Evolutionary conservation across 2,888 invertebrate species (phyloP), one percentile per base, ranked within the genome.

Genomic region (Plagodis dolabraria): DNA sequence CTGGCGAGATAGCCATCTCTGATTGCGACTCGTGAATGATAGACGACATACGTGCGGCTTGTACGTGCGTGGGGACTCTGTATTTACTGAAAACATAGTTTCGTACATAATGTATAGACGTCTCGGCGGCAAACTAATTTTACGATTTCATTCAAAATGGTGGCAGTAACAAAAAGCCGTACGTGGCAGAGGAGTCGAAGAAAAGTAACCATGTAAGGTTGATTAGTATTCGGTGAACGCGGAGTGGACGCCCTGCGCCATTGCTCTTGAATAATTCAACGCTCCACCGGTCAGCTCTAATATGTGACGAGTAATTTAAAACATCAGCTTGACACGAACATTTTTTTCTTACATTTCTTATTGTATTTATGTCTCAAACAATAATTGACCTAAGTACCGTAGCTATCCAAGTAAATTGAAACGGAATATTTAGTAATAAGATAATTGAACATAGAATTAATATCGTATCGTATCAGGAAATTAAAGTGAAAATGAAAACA

Each of bases 241-340:
- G 58, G 63, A 77, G 69, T 75, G 72, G 72, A 72, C 74, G 76
- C 74, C 72, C 71, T 65, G 69, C 67, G 66, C 70, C 70, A 71
- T 65, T 67, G 64, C 57, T 64, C 68, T 74, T 85, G 82, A 83
- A 83, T 85, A 72, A 85, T 84, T 84, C 83, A 85, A 78, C 76
- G 69, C 74, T 78, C 67, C 75, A 72, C 73, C 67, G 74, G 70
- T 70, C 71, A 72, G 72, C 74, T 73, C 65, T 76, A 72, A 77
- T 77, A 80, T 80, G 76, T 80, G 83, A 78, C 75, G 64, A 72
- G 77, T 77, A 73, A 76, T 79, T 77, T 77, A 73, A 79, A 82
- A 74, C 73, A 70, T 65, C 62, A 70, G 66, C 62, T 70, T 68
- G 65, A 68, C 63, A 72, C 63, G 63, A 64, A 67, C 66, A 47